Base-by-base conservation (phyloP, 2,113 vertebrate genomes). In the Corythaeola cristata region DNA sequence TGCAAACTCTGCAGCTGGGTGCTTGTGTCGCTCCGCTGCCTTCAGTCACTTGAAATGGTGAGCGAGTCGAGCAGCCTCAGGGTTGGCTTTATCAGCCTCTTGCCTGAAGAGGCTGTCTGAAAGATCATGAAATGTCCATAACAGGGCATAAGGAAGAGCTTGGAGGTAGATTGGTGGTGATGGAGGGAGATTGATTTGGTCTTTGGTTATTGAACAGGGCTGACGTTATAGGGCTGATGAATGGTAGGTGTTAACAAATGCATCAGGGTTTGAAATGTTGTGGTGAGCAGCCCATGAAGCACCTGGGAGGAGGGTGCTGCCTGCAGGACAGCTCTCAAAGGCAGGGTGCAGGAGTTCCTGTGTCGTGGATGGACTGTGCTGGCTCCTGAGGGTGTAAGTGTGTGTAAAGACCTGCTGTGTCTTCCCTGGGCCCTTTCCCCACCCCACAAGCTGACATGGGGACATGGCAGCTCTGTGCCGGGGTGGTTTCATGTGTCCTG, bases 321-420 rank as follows among this genome's bases (percentile, higher is more conserved):
- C 17, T 20, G 45, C 2, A 17, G 55, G 39, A 26, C 30, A 8
- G 50, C 26, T 58, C 66, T 64, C 30, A 4, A 12, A 32, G 35
- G 72, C 72, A 8, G 63, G 67, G 21, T 1, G 39, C 24, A 14
- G 89, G 53, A 19, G 30, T 13, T n/a, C 50, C 13, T 3, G 19
- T 33, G 62, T 20, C 6, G 1, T 1, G 10, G 55, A 11, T 12
- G 30, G 68, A 4, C 62, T 49, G 26, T 17, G 6, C 21, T 22
- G 11, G 47, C 27, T 55, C 1, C 0, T 5, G 26, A 44, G 26
- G 47, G 21, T 19, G 9, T 9, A 13, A 30, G 8, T 6, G 3
- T 0, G 4, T 2, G 7, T 26, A 10, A 19, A 68, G 60, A 32
- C 33, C 39, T 21, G 8, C 53, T 17, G 2, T 4, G 12, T 44